Conservation (phyloP, 2,888 invertebrate species). For the Cryptophagus acutangulus region DNA sequence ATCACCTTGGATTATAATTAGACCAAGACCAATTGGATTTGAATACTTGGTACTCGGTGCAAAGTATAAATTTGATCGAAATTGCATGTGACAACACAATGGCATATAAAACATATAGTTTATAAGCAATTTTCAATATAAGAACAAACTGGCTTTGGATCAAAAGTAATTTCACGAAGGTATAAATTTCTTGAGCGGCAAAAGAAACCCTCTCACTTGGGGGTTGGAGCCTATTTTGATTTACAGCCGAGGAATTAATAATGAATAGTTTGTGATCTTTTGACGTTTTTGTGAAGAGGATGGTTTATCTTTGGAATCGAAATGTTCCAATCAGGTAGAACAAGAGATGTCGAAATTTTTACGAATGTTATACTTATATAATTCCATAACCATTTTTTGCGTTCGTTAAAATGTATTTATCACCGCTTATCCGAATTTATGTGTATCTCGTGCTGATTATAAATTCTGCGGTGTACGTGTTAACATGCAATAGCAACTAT, state of each 20-base stretch:
- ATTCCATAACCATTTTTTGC: no score
- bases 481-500: constrained; percentile 33
- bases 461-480: constrained; percentile 31
- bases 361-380: no score
- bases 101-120: no score
- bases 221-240: constrained; percentile 14
- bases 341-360: constrained; percentile 5
- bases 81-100: no score
- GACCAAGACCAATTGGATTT: no score
- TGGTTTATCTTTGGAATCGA: constrained; percentile 19
- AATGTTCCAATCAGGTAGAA: constrained; percentile 19
- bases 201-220: constrained; percentile 15
- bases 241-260: constrained; percentile 13
- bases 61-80: no score
- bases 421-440: constrained; percentile 18
- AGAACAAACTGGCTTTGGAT: no score
- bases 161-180: no score
- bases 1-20: no score
- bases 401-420: constrained; percentile 16
- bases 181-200: no score
- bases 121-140: no score
- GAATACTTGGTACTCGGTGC: no score
- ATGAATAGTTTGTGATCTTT: constrained; percentile 18
- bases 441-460: constrained; percentile 25
- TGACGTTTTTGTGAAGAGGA: constrained; percentile 19